phyloP scores from a whole-genome alignment of 2,888 invertebrate species.

The Ernsta delagoae region DNA sequence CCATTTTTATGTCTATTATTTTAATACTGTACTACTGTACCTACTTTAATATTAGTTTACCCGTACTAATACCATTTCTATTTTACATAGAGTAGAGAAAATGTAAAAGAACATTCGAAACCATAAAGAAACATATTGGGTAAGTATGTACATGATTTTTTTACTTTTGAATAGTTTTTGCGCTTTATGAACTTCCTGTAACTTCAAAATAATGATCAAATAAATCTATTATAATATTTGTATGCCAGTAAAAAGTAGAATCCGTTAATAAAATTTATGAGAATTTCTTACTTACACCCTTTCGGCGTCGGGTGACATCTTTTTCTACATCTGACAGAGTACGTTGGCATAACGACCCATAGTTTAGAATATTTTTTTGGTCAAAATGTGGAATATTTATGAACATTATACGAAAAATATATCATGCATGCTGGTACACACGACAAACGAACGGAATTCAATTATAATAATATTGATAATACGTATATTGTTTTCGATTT shows the following conservation, averaged over 20 bases:
- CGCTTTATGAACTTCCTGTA: no score
- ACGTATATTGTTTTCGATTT: slow-evolving; percentile 9
- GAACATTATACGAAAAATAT: slow-evolving; percentile 32
- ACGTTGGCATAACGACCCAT: slow-evolving; percentile 39
- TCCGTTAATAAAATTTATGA: no score
- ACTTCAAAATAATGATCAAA: background rate
- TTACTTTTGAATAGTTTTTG: no score
- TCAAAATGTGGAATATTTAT: slow-evolving; percentile 32
- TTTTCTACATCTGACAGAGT: slow-evolving; percentile 31
- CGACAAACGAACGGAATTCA: slow-evolving; percentile 12
- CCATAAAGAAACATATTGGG: no score
- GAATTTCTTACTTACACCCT: slow-evolving; percentile 9
- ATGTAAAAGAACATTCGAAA: no score
- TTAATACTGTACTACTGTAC: no score
- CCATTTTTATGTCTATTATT: no score
- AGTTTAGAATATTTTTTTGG: slow-evolving; percentile 44
- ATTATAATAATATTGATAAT: background rate
- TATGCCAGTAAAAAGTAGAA: background rate
- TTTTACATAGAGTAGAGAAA: no score
- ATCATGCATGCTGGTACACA: slow-evolving; percentile 27
- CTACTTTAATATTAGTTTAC: no score
- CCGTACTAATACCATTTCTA: no score
- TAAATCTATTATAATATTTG: background rate
- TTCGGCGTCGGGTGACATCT: slow-evolving; percentile 7
- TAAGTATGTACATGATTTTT: no score